phyloP scores from a whole-genome alignment of 2,888 invertebrate species.

The Calameuta idolon region DNA sequence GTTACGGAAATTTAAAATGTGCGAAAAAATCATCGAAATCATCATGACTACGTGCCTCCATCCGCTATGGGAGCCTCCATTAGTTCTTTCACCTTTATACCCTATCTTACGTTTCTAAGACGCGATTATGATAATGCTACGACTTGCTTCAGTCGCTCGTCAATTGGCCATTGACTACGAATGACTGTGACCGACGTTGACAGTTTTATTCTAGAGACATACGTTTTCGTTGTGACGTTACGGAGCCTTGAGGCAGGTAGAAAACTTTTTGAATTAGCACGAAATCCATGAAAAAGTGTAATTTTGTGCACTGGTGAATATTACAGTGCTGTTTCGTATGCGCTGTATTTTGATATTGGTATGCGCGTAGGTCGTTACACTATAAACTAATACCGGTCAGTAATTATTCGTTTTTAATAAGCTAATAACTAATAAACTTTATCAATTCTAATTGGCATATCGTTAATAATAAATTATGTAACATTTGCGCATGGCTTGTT shows the following conservation, averaged over 20 bases:
- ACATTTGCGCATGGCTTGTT: too few relatives aligned
- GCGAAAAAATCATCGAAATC: slow-evolving; percentile 30
- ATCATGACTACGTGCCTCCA: slow-evolving; percentile 15
- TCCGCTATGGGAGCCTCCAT: background rate
- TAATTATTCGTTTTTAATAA: too few relatives aligned
- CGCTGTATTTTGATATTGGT: too few relatives aligned
- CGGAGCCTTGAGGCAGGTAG: background rate
- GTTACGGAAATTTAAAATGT: slow-evolving; percentile 26
- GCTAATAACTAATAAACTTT: too few relatives aligned
- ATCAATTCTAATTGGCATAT: too few relatives aligned
- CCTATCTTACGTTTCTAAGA: slow-evolving; percentile 31
- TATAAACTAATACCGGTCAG: too few relatives aligned
- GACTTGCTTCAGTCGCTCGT: slow-evolving; percentile 35
- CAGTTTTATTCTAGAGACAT: background rate
- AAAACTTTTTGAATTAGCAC: too few relatives aligned
- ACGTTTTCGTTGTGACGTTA: background rate
- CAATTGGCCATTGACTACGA: slow-evolving; percentile 18
- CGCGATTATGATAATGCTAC: slow-evolving; percentile 50
- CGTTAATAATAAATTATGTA: too few relatives aligned
- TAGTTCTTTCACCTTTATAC: background rate
- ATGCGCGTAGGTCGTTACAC: too few relatives aligned
- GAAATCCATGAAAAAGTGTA: too few relatives aligned
- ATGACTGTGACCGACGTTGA: slow-evolving; percentile 25
- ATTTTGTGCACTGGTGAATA: too few relatives aligned
- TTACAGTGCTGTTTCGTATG: too few relatives aligned